Conservation (phyloP, 2,797 vertebrate genomes). For the Mus minutoides region DNA sequence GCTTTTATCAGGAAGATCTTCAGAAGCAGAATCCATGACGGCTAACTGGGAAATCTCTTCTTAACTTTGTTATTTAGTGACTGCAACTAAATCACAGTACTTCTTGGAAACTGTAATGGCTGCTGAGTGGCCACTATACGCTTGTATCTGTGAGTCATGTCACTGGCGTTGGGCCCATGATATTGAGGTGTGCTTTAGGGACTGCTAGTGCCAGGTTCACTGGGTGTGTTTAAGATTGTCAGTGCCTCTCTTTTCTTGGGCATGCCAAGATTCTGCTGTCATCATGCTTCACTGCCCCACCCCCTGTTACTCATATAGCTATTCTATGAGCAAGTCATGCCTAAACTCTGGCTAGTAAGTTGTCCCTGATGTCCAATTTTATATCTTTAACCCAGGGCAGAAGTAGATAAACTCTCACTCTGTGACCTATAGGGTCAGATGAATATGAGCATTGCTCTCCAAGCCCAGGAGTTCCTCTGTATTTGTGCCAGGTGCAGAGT, state of each 20-base stretch:
- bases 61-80: background rate
- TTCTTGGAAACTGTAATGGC: background rate
- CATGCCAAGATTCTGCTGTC: background rate
- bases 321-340: background rate
- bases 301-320: background rate
- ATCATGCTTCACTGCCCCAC: background rate
- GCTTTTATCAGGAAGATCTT: background rate
- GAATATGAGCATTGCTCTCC: background rate
- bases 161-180: background rate
- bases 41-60: background rate
- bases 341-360: background rate
- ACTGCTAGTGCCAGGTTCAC: background rate
- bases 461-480: background rate
- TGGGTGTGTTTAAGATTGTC: background rate
- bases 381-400: background rate
- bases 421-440: background rate
- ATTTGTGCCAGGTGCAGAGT: background rate
- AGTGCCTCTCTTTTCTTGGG: background rate
- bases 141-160: background rate
- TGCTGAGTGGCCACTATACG: background rate
- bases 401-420: background rate
- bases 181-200: background rate
- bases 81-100: background rate
- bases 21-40: slow-evolving; percentile 21
- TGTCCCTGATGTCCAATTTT: background rate